Conservation (phyloP, 1,140 invertebrate genomes). For the Drosophila funebris region DNA sequence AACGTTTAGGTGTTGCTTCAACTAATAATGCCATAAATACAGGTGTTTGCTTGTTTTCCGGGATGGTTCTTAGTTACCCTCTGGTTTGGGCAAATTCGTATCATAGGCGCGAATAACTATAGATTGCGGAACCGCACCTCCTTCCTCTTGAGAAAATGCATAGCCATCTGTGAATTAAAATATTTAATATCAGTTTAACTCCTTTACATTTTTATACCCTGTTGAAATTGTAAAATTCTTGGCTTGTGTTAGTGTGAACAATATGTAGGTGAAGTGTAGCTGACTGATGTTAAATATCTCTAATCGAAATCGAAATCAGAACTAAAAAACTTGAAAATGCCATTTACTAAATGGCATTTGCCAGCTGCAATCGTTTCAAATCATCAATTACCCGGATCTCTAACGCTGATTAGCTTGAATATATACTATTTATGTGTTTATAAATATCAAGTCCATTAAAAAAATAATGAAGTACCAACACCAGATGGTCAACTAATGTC, state of each 20-base stretch:
- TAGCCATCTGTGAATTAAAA: constrained; percentile 91
- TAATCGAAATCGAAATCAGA: neutral
- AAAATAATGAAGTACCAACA: constrained; percentile 24
- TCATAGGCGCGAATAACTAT: constrained; percentile 97
- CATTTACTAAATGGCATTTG: constrained; percentile 1
- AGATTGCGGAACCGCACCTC: constrained; percentile 95
- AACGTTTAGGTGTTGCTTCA: constrained; percentile 14
- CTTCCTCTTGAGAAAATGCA: constrained; percentile 99
- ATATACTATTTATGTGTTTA: constrained; percentile 19
- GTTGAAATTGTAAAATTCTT: too few relatives aligned
- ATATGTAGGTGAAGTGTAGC: constrained; percentile 19
- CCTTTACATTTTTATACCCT: neutral
- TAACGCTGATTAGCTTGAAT: constrained; percentile 20
- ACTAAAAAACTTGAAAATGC: neutral
- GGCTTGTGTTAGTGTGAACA: neutral
- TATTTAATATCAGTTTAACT: neutral
- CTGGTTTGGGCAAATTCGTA: constrained; percentile 93
- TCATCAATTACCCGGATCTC: constrained; percentile 53
- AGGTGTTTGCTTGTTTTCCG: constrained; percentile 17
- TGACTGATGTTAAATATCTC: constrained; percentile 3
- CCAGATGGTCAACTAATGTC: constrained; percentile 31
- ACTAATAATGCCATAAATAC: constrained; percentile 28
- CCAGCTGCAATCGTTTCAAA: constrained; percentile 17
- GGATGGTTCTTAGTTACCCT: constrained; percentile 84
- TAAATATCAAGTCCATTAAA: constrained; percentile 37